Evolutionary conservation across 2,888 invertebrate species (phyloP), one percentile per base, ranked within the genome.

Genomic region (Gasteruption jaculator): DNA sequence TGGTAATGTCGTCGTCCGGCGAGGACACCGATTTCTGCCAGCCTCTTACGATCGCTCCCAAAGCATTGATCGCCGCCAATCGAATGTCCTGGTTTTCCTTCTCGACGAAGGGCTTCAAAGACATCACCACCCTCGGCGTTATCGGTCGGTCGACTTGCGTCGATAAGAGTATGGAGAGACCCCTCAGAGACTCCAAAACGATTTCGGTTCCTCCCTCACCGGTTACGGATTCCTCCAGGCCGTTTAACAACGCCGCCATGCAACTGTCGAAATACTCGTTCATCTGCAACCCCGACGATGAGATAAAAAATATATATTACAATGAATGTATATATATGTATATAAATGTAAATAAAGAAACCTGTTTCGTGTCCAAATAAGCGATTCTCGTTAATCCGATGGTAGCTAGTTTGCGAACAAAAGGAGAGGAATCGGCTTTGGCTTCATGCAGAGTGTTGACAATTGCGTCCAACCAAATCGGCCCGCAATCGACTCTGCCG

Each of bases 101-200:
- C 37, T 68, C 68, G 6, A 65, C 48, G 27, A 67, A 68, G 3
- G 68, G 65, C 25, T 65, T 68, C n/a, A 68, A 48, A 0, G 65
- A 58, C 4, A 68, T 40, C 4, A 68, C 56, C 3, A 68, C 56
- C 6, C 61, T 52, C 0, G 67, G 67, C 35, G 60, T 68, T 6
- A 65, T 54, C 1, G 63, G 58, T 8, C 45, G 56, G 33, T 55
- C 54, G 0, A 54, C 58, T 33, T 58, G 56, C 10, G 55, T 52
- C 3, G 63, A 58, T 3, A 68, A 35, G 3, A 68, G 38, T 7
- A 61, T 44, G 2, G 64, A 54, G 14, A 68, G 54, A 1, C 68
- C 67, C 5, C 58, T 55, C 3, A 68, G 46, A 0, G 66, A 66
- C 21, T 68, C 67, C 1, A 68, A 46, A 27, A 65, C 56, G 1